Evolutionary conservation across 2,113 vertebrate species (phyloP), one percentile per base, ranked within the genome.

Genomic region (Rousettus leschenaultii): DNA sequence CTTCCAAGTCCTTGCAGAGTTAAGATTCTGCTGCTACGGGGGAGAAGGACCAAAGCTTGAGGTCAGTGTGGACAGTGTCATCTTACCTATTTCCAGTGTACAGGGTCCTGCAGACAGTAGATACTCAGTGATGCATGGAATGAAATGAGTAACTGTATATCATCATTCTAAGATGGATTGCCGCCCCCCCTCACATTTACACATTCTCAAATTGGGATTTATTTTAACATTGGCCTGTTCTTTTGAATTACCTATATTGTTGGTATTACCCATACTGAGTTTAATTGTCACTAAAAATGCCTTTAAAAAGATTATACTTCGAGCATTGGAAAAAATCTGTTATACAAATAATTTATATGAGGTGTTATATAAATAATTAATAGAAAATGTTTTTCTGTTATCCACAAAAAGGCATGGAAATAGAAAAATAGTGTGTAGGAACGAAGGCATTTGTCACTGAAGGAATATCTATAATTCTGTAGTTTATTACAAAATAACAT

Each of bases 401-500:
- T 43, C 26, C 30, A 53, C 3, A 55, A 2, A n/a, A 83, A 61
- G 13, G 16, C 35, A 68, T 73, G 30, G 57, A 63, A 86, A 66
- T 78, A 63, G 43, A 71, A n/a, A 84, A 26, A 7, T 11, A 79
- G 9, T 55, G 6, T 43, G 2, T 55, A 75, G 18, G n/a, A 80
- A 84, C 43, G 48, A 71, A 95, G 22, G 3, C 3, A 24, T 30
- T 63, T n/a, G 19, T 89, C 24, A 57, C 26, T 89, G 43, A 70
- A 75, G 16, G 24, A 77, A 40, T 73, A n/a, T 5, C 24, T 30
- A 21, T 53, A 65, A 48, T 57, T 86, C 40, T 51, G 24, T 82
- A 92, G 78, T 95, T 93, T 79, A 83, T 95, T 63, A 87, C 16
- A 79, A 78, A 86, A 73, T 68, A 38, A 53, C 3, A 65, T 57